Evolutionary conservation across 2,888 invertebrate genomes (phyloP), one percentile per base, ranked within the genome.

Genomic region (Argyresthia albistria): DNA sequence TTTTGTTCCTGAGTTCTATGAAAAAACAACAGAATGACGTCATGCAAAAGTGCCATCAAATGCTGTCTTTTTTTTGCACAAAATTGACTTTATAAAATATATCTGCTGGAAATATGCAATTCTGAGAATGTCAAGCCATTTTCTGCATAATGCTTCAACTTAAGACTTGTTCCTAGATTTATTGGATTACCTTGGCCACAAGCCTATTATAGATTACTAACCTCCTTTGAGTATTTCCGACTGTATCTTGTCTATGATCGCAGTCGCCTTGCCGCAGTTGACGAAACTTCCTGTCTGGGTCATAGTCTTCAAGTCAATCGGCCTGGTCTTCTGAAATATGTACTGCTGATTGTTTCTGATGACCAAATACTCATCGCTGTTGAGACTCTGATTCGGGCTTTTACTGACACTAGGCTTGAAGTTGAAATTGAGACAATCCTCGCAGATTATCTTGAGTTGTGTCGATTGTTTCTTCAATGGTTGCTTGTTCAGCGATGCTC

Each of bases 261-360:
- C 45, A 9, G 48, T 53, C 0, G 53, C 55, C 39, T 57, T 53
- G 3, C 52, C 53, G 10, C 54, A 47, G 10, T 57, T 56, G 10
- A 56, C 56, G n/a, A 56, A 58, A 56, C 55, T 68, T 51, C 63
- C 63, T 37, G 60, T 8, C 7, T 8, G 35, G 12, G 25, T n/a
- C 15, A 39, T 8, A 62, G 51, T 64, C 62, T 1, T 43, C 65
- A 67, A 54, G 58, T 65, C 1, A 75, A 68, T 10, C 67, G 60
- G 48, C 68, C 73, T 1, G 2, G 70, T 70, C 53, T 80, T 84
- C 54, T 82, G 78, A 54, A 80, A 87, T 48, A 87, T 81, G 57
- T 78, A 84, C 54, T 88, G 88, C 42, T 86, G 81, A 46, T 87
- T 88, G 45, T 88, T 86, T 52, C 73, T 70, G 48, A 88, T 86